Base-by-base conservation (phyloP, 2,797 vertebrate species). In the Danio choprae region DNA sequence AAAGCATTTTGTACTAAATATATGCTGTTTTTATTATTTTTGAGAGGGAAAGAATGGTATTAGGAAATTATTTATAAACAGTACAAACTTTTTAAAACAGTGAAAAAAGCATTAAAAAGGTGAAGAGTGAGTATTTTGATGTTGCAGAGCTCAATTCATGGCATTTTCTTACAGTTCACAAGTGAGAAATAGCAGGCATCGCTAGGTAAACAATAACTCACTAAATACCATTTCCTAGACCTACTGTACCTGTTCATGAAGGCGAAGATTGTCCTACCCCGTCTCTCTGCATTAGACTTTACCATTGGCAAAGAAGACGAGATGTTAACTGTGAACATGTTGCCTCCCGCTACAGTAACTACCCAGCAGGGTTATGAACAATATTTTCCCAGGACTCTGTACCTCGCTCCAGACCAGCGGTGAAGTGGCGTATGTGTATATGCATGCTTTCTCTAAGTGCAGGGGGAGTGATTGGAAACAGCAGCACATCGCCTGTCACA, bases 301-400 rank as follows among this genome's bases (percentile, higher is more conserved):
- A 90, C 20, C 87, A 90, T 85, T 63, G 89, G 86, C 89, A 93
- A 81, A 79, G 94, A 94, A 1, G 93, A 94, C 0, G 92, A 95
- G 88, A 95, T 85, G 86, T 92, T 95, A 84, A 95, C 91, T 0
- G 93, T 92, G 90, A 95, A 95, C 94, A 95, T 94, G 79, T 86
- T 41, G 75, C 82, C 67, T 58, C 72, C 87, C 87, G 82, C 18
- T n/a, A 29, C 29, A 29, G 29, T 29, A 83, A 84, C 84, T 72
- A 74, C 70, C 84, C 82, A 13, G 43, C 44, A 53, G 43, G 48
- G 40, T 15, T 46, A 60, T 60, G 40, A 15, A 40, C 51, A 56
- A 68, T 50, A 75, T 72, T 65, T 69, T 76, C 16, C 36, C 75
- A 15, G 74, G 55, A 74, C 82, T 75, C 85, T 86, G 48, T 87